A percentile compares a stretch with the other conserved stretches of the same genome.
Evolutionary conservation across 2,797 vertebrate genomes (phyloP).

Genomic region (Poecilia picta): DNA sequence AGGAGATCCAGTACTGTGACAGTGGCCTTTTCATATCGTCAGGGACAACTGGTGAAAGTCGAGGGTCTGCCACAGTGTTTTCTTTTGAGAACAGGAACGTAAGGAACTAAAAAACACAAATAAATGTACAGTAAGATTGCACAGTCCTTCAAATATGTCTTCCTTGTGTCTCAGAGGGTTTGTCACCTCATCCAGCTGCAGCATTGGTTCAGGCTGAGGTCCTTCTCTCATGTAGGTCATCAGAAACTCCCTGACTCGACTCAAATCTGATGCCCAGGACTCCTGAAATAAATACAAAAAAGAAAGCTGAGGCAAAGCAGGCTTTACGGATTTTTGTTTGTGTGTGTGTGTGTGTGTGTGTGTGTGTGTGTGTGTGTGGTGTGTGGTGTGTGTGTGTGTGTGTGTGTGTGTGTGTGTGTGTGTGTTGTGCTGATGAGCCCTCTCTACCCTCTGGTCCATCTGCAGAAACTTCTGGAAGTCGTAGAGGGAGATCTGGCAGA

Average conservation of each 20-base stretch:
- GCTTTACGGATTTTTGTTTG: not conserved
- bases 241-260: slow-evolving; percentile 83
- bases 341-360: slow-evolving; percentile 2
- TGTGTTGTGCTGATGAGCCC: not conserved
- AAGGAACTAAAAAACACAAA: slow-evolving; percentile 84
- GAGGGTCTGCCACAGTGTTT: slow-evolving; percentile 89
- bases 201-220: slow-evolving; percentile 79
- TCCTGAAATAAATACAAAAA: slow-evolving; percentile 72
- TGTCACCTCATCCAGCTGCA: slow-evolving; percentile 87
- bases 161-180: not conserved
- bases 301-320: slow-evolving; percentile 19
- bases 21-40: slow-evolving; percentile 95
- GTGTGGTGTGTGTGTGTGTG: not conserved
- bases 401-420: not conserved
- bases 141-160: not conserved
- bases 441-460: slow-evolving; percentile 87
- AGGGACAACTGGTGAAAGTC: slow-evolving; percentile 78
- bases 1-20: slow-evolving; percentile 99
- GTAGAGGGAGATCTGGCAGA: slow-evolving; percentile 88
- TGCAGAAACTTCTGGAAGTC: slow-evolving; percentile 91
- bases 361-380: not conserved
- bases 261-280: slow-evolving; percentile 84
- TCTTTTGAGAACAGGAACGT: slow-evolving; percentile 98
- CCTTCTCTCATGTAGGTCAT: slow-evolving; percentile 80
- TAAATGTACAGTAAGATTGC: not conserved